A percentile compares a stretch with the other conserved stretches of the same genome.
phyloP scores from a whole-genome alignment of 2,888 invertebrate genomes.

The Eupelmus urozonus region DNA sequence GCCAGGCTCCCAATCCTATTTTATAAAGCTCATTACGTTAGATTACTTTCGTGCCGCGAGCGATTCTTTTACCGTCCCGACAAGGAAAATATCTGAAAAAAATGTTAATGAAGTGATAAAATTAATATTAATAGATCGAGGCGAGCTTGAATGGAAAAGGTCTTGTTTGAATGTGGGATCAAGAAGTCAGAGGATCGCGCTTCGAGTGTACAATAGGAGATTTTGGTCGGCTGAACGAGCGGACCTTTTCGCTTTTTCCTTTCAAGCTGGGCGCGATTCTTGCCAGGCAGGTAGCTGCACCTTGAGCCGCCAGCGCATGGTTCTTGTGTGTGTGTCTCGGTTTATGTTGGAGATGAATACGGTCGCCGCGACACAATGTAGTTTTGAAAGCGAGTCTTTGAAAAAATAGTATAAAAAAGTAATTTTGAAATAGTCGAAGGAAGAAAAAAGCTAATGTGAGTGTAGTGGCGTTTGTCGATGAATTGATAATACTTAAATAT shows the following conservation, averaged over 20 bases:
- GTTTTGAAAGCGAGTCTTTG: neutral
- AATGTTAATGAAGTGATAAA: slow-evolving; percentile 47
- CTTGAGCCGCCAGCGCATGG: neutral
- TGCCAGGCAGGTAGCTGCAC: slow-evolving; percentile 34
- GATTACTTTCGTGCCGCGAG: slow-evolving; percentile 18
- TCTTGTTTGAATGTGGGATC: slow-evolving; percentile 11
- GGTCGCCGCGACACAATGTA: neutral
- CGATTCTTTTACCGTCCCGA: slow-evolving; percentile 11
- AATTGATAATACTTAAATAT: no score
- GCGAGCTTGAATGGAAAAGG: neutral
- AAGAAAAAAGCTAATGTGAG: neutral
- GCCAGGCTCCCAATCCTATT: neutral
- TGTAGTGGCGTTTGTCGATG: neutral
- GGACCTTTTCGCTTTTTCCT: slow-evolving; percentile 20
- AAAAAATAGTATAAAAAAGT: neutral
- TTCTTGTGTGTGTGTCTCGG: no score
- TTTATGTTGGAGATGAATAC: slow-evolving; percentile 6
- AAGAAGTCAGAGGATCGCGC: slow-evolving; percentile 26
- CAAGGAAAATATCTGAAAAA: slow-evolving; percentile 45
- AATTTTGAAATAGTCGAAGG: neutral
- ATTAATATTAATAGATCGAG: slow-evolving; percentile 37
- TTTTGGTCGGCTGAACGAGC: neutral
- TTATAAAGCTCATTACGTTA: slow-evolving; percentile 2
- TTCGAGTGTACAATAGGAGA: slow-evolving; percentile 27
- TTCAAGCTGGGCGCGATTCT: neutral